Evolutionary conservation across 35 echinoderm and acorn worm species (phyloP).

Genomic region (Hemicentrotus pulcherrimus): DNA sequence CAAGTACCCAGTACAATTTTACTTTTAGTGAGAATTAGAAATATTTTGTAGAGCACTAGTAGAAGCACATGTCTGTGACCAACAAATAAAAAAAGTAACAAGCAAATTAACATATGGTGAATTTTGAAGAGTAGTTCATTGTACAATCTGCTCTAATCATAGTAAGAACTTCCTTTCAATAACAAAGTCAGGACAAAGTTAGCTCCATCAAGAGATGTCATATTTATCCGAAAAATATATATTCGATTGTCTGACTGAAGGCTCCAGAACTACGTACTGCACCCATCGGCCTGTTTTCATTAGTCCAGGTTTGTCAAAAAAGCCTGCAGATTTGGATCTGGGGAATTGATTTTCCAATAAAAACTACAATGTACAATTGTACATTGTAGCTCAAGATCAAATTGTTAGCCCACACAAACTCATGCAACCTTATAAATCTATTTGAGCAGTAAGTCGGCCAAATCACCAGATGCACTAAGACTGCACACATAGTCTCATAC

Average conservation of each 20-base stretch:
- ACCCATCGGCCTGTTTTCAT: background rate
- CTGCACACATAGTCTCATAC: no score
- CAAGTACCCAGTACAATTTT: no score
- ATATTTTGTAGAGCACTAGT: background rate
- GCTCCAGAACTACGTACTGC: background rate
- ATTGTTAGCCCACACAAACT: no score
- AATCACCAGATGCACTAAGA: no score
- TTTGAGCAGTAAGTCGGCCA: no score
- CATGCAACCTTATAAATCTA: no score
- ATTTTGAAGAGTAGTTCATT: background rate
- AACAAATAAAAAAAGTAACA: background rate
- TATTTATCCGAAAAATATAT: background rate
- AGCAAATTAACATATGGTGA: background rate
- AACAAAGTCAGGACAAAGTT: slow-evolving; percentile 48
- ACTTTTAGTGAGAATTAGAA: no score
- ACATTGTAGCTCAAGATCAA: no score
- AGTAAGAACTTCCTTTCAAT: background rate
- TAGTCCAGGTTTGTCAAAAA: no score
- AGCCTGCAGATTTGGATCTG: no score
- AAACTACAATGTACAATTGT: no score
- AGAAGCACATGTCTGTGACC: background rate
- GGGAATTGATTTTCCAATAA: no score
- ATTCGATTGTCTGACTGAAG: background rate
- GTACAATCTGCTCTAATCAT: background rate
- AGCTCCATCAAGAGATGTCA: background rate